Percentiles rank a stretch among this genome's conserved stretches.
Evolutionary conservation across 2,888 invertebrate species (phyloP).

Genomic region (Agrochola litura): DNA sequence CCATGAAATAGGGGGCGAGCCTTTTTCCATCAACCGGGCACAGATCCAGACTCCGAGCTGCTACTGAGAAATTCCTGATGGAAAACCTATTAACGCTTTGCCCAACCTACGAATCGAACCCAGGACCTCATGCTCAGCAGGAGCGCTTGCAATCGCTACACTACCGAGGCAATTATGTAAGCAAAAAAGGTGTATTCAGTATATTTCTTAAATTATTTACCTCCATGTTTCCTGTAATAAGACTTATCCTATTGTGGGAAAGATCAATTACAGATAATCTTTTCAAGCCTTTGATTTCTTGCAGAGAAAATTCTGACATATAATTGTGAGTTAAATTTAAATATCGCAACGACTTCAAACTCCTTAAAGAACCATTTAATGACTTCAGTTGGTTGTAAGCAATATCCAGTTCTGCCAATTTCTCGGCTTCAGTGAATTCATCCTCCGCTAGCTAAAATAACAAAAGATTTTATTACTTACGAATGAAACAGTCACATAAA

Average conservation of each 20-base stretch:
- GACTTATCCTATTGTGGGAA: slow-evolving; percentile 93
- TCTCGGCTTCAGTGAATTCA: slow-evolving; percentile 93
- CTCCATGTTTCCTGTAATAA: slow-evolving; percentile 92
- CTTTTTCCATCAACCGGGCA: not conserved
- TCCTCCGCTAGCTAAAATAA: slow-evolving; percentile 92
- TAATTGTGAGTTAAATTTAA: slow-evolving; percentile 94
- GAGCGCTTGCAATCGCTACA: not conserved
- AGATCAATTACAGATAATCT: slow-evolving; percentile 93
- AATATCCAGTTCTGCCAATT: slow-evolving; percentile 93
- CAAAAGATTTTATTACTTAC: slow-evolving; percentile 27
- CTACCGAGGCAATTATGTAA: not conserved
- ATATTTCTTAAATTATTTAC: slow-evolving; percentile 78
- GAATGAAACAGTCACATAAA: not conserved
- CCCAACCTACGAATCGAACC: not conserved
- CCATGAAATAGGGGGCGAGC: not conserved
- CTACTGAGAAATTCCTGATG: not conserved
- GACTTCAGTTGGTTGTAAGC: slow-evolving; percentile 93
- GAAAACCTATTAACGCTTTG: not conserved
- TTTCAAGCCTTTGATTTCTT: slow-evolving; percentile 94
- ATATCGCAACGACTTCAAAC: slow-evolving; percentile 92
- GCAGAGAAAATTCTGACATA: slow-evolving; percentile 94
- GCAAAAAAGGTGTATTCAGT: not conserved
- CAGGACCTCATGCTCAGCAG: not conserved
- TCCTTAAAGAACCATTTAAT: slow-evolving; percentile 93
- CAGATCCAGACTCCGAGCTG: not conserved